phyloP scores from a whole-genome alignment of 1,140 invertebrate genomes.

The Lepidurus apus region DNA sequence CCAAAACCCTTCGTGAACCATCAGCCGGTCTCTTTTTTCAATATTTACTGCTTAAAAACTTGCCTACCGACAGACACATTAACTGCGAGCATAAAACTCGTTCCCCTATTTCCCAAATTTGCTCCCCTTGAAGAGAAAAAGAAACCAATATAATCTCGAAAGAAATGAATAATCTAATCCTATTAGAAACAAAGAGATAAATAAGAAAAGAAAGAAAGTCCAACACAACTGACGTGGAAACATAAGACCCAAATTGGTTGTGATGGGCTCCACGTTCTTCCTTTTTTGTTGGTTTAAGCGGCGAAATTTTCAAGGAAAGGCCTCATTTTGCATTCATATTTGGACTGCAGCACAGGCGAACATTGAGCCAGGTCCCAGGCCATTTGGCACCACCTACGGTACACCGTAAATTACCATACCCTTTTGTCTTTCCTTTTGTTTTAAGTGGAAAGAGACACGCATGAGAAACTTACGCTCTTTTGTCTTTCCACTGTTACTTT shows the following conservation, averaged over 20 bases:
- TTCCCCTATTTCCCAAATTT: neutral
- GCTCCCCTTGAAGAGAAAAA: neutral
- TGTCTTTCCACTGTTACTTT: neutral
- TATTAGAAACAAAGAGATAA: too few relatives aligned
- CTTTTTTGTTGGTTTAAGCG: neutral
- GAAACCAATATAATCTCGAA: neutral
- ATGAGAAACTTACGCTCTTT: neutral
- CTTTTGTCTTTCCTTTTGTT: neutral
- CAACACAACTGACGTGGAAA: too few relatives aligned
- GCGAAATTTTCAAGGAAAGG: constrained; percentile 1
- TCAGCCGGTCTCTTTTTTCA: neutral
- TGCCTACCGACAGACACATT: constrained; percentile 14
- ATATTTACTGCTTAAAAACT: neutral
- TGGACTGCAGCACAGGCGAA: neutral
- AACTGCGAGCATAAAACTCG: constrained; percentile 4
- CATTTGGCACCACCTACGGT: constrained; percentile 18
- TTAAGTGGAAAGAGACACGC: constrained; percentile 7
- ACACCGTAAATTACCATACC: neutral
- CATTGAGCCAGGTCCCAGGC: constrained; percentile 1
- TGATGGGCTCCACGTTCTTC: too few relatives aligned
- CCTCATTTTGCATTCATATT: constrained; percentile 1
- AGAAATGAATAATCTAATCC: neutral
- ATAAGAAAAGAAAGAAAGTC: too few relatives aligned
- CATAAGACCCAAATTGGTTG: too few relatives aligned
- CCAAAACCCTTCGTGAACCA: constrained; percentile 2